A percentile compares a stretch with the other conserved stretches of the same genome.
These are phyloP conservation scores for Callipepla californica DNA, from an alignment of 2,113 vertebrate genomes.

Conservation along the genomic window DNA sequence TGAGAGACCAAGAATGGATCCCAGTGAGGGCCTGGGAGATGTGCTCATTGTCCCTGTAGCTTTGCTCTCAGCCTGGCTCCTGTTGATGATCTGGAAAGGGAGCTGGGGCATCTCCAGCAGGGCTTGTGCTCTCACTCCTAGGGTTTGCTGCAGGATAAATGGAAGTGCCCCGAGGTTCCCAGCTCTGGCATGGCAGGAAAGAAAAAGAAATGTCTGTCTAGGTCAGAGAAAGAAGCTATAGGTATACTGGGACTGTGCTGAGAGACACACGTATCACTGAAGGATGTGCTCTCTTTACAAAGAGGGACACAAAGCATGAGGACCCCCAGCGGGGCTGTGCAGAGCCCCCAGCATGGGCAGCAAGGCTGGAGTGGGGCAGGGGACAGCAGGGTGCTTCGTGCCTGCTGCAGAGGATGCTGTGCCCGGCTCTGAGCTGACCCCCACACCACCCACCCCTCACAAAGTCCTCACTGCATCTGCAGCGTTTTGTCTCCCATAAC, in stretches of 20 bases:
- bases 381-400: neutral
- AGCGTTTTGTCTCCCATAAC: neutral
- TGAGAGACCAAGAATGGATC: neutral
- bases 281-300: fast-evolving
- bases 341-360: neutral
- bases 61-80: neutral
- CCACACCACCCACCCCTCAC: neutral
- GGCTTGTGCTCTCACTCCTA: fast-evolving
- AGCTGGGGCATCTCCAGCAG: neutral
- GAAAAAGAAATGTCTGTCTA: neutral
- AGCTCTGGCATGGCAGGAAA: neutral
- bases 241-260: neutral
- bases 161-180: neutral
- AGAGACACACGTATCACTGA: fast-evolving
- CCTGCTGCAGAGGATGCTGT: neutral
- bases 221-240: neutral
- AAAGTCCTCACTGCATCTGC: neutral
- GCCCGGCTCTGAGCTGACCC: neutral
- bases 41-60: fast-evolving
- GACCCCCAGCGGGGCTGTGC: fast-evolving
- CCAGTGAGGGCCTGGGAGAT: neutral
- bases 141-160: neutral
- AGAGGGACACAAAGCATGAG: neutral
- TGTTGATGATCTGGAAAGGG: neutral
- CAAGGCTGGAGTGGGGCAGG: neutral